These are phyloP conservation scores for Trididemnum nubilum DNA, from an alignment of 23 tunicate genomes.

Conservation along the genomic window DNA sequence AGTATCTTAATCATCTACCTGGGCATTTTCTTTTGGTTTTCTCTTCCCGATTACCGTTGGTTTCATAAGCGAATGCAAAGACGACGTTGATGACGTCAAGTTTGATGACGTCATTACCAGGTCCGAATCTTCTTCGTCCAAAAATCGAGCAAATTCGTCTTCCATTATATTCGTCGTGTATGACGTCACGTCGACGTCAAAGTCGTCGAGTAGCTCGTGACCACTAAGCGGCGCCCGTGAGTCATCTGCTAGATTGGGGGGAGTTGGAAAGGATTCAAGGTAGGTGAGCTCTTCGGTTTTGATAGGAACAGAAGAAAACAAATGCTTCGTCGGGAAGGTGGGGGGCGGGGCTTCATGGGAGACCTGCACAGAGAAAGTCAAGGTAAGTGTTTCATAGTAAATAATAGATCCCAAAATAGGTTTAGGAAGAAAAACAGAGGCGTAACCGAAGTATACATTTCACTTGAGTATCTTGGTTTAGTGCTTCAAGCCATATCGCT, in stretches of 20 bases:
- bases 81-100: conserved; percentile 77
- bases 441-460: too few species aligned
- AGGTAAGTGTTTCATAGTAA: background rate
- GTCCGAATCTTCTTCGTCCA: conserved; percentile 61
- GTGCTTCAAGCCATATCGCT: too few species aligned
- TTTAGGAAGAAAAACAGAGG: too few species aligned
- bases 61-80: conserved; percentile 70
- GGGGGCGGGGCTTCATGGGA: conserved; percentile 32
- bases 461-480: too few species aligned
- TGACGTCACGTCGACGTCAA: conserved; percentile 20
- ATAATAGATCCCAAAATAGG: too few species aligned
- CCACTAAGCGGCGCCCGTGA: conserved; percentile 36
- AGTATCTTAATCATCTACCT: conserved; percentile 64
- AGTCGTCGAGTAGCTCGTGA: conserved; percentile 37
- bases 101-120: conserved; percentile 3
- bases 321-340: conserved; percentile 14
- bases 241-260: conserved; percentile 1
- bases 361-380: too few species aligned
- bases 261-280: conserved; percentile 19
- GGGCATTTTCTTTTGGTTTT: conserved; percentile 46
- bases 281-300: background rate
- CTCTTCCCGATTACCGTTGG: conserved; percentile 72
- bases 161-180: conserved; percentile 50
- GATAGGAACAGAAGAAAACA: background rate
- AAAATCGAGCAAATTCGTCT: conserved; percentile 36